A percentile compares a stretch with the other conserved stretches of the same genome.
These are phyloP conservation scores for Vanessa cardui DNA, from an alignment of 2,888 invertebrate species.

Conservation along the genomic window DNA sequence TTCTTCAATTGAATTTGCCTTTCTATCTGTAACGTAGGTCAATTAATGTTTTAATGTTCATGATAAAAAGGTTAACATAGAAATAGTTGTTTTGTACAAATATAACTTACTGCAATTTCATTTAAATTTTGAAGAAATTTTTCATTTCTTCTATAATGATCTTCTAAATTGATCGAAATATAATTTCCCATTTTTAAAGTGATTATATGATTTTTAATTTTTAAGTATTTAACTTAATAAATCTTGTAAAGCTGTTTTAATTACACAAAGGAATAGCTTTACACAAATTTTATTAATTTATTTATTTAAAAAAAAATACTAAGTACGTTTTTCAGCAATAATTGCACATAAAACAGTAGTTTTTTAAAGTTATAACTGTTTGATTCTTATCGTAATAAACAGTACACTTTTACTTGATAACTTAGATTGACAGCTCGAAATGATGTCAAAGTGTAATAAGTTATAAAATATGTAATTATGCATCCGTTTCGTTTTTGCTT, in stretches of 20 bases:
- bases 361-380: neutral
- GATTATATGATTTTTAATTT: neutral
- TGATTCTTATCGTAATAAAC: neutral
- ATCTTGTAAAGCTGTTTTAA: neutral
- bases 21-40: slow-evolving; percentile 82
- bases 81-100: neutral
- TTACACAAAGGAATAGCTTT: neutral
- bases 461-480: neutral
- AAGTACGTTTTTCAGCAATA: neutral
- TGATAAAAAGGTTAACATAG: neutral
- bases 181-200: slow-evolving; percentile 83
- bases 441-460: neutral
- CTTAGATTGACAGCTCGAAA: neutral
- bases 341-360: neutral
- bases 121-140: slow-evolving; percentile 86
- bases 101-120: slow-evolving; percentile 82
- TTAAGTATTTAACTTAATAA: neutral
- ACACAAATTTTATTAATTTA: neutral
- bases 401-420: neutral
- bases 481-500: too few relatives aligned
- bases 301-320: neutral
- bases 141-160: slow-evolving; percentile 86
- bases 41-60: neutral
- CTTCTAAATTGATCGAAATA: slow-evolving; percentile 84
- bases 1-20: slow-evolving; percentile 91